These are phyloP conservation scores for Chromobotia macracanthus DNA, from an alignment of 2,797 vertebrate genomes.

Conservation along the genomic window DNA sequence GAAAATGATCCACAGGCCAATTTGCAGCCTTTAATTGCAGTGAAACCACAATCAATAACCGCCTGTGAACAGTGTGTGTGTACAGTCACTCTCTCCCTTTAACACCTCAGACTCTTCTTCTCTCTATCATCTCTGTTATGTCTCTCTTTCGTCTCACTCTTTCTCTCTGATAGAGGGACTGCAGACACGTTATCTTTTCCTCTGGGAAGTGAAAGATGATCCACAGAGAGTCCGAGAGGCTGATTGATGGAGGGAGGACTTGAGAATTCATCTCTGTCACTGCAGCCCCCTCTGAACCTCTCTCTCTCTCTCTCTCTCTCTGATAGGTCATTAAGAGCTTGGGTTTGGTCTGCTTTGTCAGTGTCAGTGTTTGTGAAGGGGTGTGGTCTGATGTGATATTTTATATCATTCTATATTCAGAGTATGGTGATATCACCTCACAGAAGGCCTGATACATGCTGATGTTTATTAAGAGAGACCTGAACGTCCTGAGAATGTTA, in stretches of 20 bases:
- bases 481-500: conserved; percentile 40
- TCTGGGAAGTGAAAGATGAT: conserved; percentile 71
- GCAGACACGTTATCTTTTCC: conserved; percentile 30
- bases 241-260: conserved; percentile 70
- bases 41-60: conserved; percentile 76
- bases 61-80: conserved; percentile 1
- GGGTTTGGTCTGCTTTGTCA: conserved; percentile 53
- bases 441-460: conserved; percentile 9
- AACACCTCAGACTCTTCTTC: conserved; percentile 17
- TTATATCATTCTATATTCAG: conserved; percentile 51
- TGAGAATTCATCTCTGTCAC: conserved; percentile 70
- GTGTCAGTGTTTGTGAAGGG: conserved; percentile 50
- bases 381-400: conserved; percentile 56
- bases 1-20: conserved; percentile 71
- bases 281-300: conserved; percentile 39
- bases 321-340: conserved; percentile 64
- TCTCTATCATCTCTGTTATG: conserved; percentile 35
- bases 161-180: not conserved
- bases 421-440: conserved; percentile 26
- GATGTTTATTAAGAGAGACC: conserved; percentile 14
- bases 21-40: conserved; percentile 79
- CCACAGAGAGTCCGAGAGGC: conserved; percentile 62
- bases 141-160: not conserved
- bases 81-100: conserved; percentile 30
- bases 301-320: conserved; percentile 56